Percentiles rank a stretch among this genome's conserved stretches.
Conservation (phyloP, 2,888 invertebrate genomes). For the Drosophila anomelani region DNA sequence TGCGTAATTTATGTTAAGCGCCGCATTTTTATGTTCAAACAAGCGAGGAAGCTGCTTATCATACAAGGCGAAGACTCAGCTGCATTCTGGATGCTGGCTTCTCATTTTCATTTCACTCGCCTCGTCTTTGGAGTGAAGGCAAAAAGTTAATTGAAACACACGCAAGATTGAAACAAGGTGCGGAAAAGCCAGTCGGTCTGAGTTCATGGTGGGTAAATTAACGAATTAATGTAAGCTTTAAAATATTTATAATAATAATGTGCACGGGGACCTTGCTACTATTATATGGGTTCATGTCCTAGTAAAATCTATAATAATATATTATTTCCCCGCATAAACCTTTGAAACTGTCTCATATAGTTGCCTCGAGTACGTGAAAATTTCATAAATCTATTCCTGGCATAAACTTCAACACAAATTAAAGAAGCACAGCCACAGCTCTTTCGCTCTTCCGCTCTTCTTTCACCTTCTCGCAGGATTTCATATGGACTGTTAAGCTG, state of each 20-base stretch:
- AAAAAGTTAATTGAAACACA: conserved; percentile 80
- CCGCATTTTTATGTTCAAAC: conserved; percentile 78
- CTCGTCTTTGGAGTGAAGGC: conserved; percentile 65
- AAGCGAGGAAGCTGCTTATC: conserved; percentile 78
- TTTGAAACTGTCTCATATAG: neutral
- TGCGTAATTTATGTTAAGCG: conserved; percentile 80
- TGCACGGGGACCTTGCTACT: neutral
- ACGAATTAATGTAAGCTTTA: neutral
- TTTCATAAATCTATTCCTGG: neutral
- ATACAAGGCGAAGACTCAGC: conserved; percentile 60
- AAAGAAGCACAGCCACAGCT: neutral
- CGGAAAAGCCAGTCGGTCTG: conserved; percentile 36
- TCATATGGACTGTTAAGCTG: conserved; percentile 22
- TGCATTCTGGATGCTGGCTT: conserved; percentile 53
- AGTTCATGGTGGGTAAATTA: conserved; percentile 45
- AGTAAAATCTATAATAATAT: neutral
- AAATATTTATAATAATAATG: neutral
- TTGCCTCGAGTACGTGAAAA: conserved; percentile 3
- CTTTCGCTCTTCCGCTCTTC: neutral
- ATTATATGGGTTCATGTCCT: neutral
- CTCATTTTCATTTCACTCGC: conserved; percentile 39
- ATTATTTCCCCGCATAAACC: neutral
- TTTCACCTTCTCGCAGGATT: conserved; percentile 5
- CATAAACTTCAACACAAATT: conserved; percentile 22
- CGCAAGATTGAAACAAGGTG: conserved; percentile 65